phyloP scores from a whole-genome alignment of 2,797 vertebrate genomes.

The Melanotaenia pygmaea region DNA sequence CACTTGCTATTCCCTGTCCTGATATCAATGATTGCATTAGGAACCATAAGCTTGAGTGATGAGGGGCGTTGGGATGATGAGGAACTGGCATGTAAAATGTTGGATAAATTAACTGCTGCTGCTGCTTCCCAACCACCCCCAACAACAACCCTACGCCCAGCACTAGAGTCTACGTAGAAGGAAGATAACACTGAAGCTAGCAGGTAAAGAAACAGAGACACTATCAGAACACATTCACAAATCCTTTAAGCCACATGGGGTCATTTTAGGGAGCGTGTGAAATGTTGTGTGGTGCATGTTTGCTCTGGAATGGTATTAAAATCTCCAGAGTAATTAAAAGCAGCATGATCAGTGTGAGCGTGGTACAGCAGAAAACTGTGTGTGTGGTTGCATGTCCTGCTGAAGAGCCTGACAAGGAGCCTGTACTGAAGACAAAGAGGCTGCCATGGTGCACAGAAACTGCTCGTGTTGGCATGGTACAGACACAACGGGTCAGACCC shows the following conservation, averaged over 20 bases:
- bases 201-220: neutral
- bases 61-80: neutral
- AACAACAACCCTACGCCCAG: neutral
- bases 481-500: constrained; percentile 65
- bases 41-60: neutral
- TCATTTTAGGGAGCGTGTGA: constrained; percentile 19
- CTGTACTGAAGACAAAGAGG: constrained; percentile 60
- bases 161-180: neutral
- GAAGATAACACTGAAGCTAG: neutral
- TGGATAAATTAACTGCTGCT: constrained; percentile 46
- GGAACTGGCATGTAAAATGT: constrained; percentile 39
- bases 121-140: constrained; percentile 9
- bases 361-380: constrained; percentile 4
- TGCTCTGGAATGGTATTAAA: constrained; percentile 2
- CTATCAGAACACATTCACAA: neutral
- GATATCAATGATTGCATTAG: constrained; percentile 68
- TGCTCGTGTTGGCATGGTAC: constrained; percentile 61
- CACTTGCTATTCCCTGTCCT: constrained; percentile 58
- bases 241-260: constrained; percentile 4
- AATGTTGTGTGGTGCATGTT: neutral
- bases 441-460: constrained; percentile 58
- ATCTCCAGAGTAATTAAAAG: constrained; percentile 10
- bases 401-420: constrained; percentile 45
- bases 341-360: constrained; percentile 14
- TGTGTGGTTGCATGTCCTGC: constrained; percentile 17